Conservation (phyloP, 2,113 vertebrate species). For the Campylomormyrus tamandua region DNA sequence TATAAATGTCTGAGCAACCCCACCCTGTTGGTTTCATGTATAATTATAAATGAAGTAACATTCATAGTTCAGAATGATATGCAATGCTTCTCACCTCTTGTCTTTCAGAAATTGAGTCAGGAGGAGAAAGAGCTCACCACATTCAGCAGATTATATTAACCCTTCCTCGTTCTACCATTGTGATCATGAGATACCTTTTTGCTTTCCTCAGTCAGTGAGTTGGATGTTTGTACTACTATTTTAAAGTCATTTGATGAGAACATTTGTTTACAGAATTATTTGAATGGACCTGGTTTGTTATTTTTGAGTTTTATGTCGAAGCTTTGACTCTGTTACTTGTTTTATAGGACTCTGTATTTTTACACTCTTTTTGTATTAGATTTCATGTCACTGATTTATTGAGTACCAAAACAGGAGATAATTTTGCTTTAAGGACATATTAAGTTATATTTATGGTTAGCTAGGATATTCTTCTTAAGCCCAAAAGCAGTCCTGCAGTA, state of each 20-base stretch:
- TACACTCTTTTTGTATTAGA: neutral
- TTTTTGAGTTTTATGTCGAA: neutral
- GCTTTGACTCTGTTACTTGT: neutral
- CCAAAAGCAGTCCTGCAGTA: neutral
- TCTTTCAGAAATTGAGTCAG: conserved; percentile 80
- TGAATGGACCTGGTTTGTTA: neutral
- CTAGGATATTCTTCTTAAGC: neutral
- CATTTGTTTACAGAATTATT: neutral
- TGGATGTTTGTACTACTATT: neutral
- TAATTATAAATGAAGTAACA: neutral
- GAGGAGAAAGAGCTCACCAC: conserved; percentile 83
- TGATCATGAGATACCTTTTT: conserved; percentile 98
- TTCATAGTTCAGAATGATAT: neutral
- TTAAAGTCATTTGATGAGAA: neutral
- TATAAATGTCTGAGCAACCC: neutral
- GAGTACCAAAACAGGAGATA: neutral
- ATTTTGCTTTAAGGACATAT: neutral
- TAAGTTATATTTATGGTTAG: neutral
- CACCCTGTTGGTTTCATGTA: neutral
- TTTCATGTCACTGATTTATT: neutral
- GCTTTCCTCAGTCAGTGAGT: conserved; percentile 98
- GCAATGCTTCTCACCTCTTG: neutral
- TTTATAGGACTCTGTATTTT: neutral
- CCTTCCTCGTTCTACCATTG: conserved; percentile 78
- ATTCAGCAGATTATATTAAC: conserved; percentile 86